Percentiles rank a stretch among this genome's conserved stretches.
Evolutionary conservation across 23 tunicate genomes (phyloP).

Genomic region (Aplidium turbinatum): DNA sequence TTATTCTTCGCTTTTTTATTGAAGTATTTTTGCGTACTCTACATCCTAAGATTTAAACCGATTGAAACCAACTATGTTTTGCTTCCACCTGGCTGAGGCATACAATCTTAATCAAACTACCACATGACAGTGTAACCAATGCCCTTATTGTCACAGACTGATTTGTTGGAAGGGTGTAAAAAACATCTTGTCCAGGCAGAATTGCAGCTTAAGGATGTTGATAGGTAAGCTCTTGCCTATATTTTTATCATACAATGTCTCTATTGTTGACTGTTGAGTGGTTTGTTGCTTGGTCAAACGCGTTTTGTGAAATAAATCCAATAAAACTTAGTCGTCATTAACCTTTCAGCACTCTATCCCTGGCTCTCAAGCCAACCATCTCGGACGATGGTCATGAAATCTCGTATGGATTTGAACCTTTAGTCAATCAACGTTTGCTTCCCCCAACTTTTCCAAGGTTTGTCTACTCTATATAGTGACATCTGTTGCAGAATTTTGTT

Average conservation of each 20-base stretch:
- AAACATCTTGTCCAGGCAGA: slow-evolving; percentile 46
- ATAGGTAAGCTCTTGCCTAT: slow-evolving; percentile 10
- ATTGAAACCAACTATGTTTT: no score
- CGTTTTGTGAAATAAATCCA: neutral
- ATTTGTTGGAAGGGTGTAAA: slow-evolving; percentile 40
- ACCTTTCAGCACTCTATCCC: slow-evolving; percentile 22
- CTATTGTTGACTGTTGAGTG: no score
- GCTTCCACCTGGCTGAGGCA: no score
- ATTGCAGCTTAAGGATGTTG: slow-evolving; percentile 43
- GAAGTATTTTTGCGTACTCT: no score
- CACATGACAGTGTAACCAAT: no score
- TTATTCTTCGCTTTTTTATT: no score
- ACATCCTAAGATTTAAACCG: no score
- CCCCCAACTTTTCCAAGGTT: slow-evolving; percentile 90
- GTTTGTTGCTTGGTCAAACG: neutral
- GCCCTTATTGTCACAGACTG: no score
- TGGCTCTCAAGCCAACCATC: slow-evolving; percentile 15
- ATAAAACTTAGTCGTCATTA: neutral
- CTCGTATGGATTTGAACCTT: slow-evolving; percentile 72
- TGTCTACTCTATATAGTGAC: neutral
- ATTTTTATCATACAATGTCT: no score
- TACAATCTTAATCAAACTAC: no score
- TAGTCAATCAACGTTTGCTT: slow-evolving; percentile 76
- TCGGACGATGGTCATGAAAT: slow-evolving; percentile 70
- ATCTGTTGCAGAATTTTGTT: no score